Evolutionary conservation across 2,797 vertebrate genomes (phyloP).

Genomic region (Artibeus lituratus): DNA sequence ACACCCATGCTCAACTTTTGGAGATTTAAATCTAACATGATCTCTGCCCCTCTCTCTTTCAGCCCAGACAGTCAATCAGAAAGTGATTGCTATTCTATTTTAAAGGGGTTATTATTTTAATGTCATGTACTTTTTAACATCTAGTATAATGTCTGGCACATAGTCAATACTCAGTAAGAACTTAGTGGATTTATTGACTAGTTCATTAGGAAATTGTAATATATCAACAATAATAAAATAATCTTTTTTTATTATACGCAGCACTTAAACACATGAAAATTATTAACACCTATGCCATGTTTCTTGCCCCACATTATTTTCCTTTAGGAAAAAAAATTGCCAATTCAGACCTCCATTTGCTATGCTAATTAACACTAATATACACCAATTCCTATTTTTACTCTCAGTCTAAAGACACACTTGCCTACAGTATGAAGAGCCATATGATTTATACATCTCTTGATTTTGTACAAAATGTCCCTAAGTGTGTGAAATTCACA

Average conservation of each 20-base stretch:
- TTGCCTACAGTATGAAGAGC: not conserved
- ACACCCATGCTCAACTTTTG: not conserved
- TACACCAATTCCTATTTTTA: not conserved
- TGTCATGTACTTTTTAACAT: not conserved
- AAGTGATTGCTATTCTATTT: not conserved
- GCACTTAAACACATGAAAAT: not conserved
- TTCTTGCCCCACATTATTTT: not conserved
- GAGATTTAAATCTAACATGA: not conserved
- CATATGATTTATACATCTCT: not conserved
- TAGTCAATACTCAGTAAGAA: not conserved
- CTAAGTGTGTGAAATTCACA: not conserved
- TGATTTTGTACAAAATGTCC: not conserved
- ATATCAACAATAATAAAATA: not conserved
- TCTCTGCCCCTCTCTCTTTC: not conserved
- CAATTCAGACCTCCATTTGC: not conserved
- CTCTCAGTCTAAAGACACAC: not conserved
- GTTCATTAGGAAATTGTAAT: not conserved
- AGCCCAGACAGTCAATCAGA: not conserved
- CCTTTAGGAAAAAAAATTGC: not conserved
- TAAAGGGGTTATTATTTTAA: not conserved
- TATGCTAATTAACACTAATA: not conserved
- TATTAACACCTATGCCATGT: not conserved
- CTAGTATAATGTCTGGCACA: not conserved
- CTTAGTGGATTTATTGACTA: not conserved
- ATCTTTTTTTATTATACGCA: not conserved